These are phyloP conservation scores for Entomobrya proxima DNA, from an alignment of 2,888 invertebrate species.

Conservation along the genomic window DNA sequence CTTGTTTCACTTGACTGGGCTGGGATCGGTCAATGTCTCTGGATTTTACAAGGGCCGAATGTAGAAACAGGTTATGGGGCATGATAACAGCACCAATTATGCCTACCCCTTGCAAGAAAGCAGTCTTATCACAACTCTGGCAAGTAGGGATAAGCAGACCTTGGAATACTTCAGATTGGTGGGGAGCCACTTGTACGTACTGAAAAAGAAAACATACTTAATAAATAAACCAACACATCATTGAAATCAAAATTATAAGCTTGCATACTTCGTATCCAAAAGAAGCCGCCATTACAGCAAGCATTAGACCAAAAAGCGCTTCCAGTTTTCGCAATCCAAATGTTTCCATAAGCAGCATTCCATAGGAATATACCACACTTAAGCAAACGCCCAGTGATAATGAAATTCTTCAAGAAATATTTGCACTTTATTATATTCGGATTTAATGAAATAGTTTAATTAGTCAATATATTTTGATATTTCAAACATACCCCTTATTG, in stretches of 20 bases:
- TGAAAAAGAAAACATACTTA: conserved; percentile 76
- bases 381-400: no score
- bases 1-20: conserved; percentile 85
- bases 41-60: conserved; percentile 92
- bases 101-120: conserved; percentile 86
- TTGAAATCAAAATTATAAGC: no score
- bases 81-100: conserved; percentile 93
- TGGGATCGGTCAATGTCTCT: conserved; percentile 87
- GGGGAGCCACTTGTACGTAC: conserved; percentile 86
- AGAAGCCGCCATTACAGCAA: conserved; percentile 88
- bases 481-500: conserved; percentile 84
- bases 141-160: conserved; percentile 91
- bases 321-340: no score
- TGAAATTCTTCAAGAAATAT: no score
- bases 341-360: no score
- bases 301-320: conserved; percentile 88
- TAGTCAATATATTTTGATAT: no score
- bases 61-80: conserved; percentile 94
- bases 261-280: conserved; percentile 87
- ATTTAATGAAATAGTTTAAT: no score
- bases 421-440: no score
- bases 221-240: not conserved
- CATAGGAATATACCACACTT: no score
- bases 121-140: conserved; percentile 83
- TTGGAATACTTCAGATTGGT: conserved; percentile 83